Evolutionary conservation across 2,888 invertebrate genomes (phyloP).

Genomic region (Lypha dubia): DNA sequence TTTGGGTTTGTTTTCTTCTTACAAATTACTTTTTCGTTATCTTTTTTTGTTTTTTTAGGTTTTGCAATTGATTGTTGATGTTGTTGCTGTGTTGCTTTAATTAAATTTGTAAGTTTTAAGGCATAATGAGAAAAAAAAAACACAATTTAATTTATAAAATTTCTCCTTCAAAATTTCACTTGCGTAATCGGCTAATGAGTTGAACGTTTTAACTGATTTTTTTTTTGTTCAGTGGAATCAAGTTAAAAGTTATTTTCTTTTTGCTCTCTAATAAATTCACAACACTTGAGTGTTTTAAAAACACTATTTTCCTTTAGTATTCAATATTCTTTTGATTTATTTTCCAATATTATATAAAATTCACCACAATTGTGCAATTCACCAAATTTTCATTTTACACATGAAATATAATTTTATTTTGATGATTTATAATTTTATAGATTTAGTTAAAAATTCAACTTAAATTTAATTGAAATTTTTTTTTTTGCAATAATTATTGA

Average conservation of each 20-base stretch:
- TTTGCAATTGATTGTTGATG: conserved; percentile 17
- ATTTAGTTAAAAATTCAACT: conserved; percentile 25
- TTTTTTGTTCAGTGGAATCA: too few species aligned
- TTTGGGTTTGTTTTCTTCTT: conserved; percentile 7
- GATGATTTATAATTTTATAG: conserved; percentile 14
- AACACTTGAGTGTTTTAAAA: conserved; percentile 16
- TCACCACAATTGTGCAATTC: conserved; percentile 74
- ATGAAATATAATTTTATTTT: conserved; percentile 21
- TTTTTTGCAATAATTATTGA: not conserved
- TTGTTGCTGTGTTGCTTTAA: not conserved
- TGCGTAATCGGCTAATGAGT: conserved; percentile 72
- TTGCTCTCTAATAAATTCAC: not conserved
- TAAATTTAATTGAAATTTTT: not conserved
- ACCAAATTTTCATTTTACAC: conserved; percentile 51
- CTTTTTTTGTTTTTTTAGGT: not conserved
- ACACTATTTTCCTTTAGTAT: conserved; percentile 28
- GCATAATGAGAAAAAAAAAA: conserved; percentile 35
- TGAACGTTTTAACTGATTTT: not conserved
- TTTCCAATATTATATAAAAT: conserved; percentile 72
- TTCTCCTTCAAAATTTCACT: conserved; percentile 58
- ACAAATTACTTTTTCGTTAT: conserved; percentile 5
- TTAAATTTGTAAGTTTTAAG: conserved; percentile 32
- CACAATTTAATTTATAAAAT: conserved; percentile 17
- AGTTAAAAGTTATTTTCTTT: too few species aligned
- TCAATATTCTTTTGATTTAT: conserved; percentile 2